A percentile compares a stretch with the other conserved stretches of the same genome.
Evolutionary conservation across 2,113 vertebrate species (phyloP).

Genomic region (Clarias gariepinus): DNA sequence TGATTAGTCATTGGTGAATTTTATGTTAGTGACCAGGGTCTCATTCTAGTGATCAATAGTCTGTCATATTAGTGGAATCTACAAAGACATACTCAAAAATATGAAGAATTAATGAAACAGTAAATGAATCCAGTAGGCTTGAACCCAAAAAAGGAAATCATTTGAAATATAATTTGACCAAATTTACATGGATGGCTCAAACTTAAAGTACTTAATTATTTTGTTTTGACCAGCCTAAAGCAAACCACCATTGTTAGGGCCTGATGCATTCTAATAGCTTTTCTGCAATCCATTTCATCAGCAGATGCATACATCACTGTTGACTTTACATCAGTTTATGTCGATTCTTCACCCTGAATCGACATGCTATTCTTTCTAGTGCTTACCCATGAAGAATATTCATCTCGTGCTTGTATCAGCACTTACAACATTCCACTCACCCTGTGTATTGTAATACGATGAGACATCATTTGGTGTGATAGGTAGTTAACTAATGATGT

Average conservation of each 20-base stretch:
- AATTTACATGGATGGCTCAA: not conserved
- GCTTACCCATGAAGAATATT: slow-evolving; percentile 33
- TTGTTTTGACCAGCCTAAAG: not conserved
- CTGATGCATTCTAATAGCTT: not conserved
- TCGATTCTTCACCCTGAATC: slow-evolving; percentile 13
- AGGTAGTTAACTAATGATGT: slow-evolving; percentile 11
- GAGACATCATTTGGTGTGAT: slow-evolving; percentile 56
- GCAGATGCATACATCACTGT: slow-evolving; percentile 24
- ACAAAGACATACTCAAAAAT: not conserved
- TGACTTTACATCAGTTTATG: slow-evolving; percentile 12
- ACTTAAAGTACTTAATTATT: not conserved
- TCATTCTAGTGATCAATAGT: slow-evolving; percentile 47
- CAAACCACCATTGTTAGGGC: not conserved
- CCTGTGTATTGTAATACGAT: slow-evolving; percentile 47
- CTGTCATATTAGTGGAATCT: not conserved
- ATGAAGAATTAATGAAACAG: not conserved
- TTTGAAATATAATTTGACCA: not conserved
- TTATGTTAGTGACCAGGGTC: slow-evolving; percentile 50
- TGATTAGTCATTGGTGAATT: slow-evolving; percentile 52
- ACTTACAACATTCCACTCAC: slow-evolving; percentile 8
- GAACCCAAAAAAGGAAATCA: not conserved
- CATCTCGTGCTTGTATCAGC: slow-evolving; percentile 35
- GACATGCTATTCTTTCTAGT: slow-evolving; percentile 6
- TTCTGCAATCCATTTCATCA: slow-evolving; percentile 3
- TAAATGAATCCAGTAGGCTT: not conserved